Evolutionary conservation across 1,140 invertebrate genomes (phyloP), one percentile per base, ranked within the genome.

Genomic region (Lineus longissimus): DNA sequence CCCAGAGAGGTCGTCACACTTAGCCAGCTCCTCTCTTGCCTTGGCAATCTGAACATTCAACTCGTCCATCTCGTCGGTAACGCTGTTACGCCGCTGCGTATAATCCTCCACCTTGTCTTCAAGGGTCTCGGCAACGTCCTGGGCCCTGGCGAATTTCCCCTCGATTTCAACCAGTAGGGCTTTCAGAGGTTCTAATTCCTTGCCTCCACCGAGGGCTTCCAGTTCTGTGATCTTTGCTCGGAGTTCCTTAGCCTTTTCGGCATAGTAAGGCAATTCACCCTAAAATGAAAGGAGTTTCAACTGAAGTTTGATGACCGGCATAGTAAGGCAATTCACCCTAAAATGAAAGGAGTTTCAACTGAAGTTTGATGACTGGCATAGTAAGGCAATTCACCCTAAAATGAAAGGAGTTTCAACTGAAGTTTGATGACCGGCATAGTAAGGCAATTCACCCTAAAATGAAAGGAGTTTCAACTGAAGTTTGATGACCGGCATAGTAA

Each of bases 1-100:
- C 0, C 93, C 93, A 15, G 90, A 91, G 72, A 94, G 86, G 80
- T 95, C 92, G 76, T 97, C 94, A 80, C 91, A 95, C 80, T 92
- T 92, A 13, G 93, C 89, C 0, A 95, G 86, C 55, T 89, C 86
- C 76, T 96, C 94, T 60, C 80, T 75, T 43, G 78, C 67, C 23
- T 70, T 29, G 55, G 72, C 78, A 25, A 83, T 60, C 77, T 77
- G 80, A 58, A 76, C 69, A 29, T 70, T 68, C 54, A 77, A 73
- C 7, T 75, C 71, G 22, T 74, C 69, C 43, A 80, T 75, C 25
- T 68, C 70, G 51, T 70, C 63, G 56, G 75, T 68, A 1, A 80
- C 65, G 22, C 69, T 68, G 36, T 74, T 62, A 58, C 73, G 67
- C 54, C 76, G 71, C 60, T 72, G 75, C 22, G 69, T 72, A 29